Base-by-base conservation (phyloP, 1,140 invertebrate species). In the Drosophila teissieri region DNA sequence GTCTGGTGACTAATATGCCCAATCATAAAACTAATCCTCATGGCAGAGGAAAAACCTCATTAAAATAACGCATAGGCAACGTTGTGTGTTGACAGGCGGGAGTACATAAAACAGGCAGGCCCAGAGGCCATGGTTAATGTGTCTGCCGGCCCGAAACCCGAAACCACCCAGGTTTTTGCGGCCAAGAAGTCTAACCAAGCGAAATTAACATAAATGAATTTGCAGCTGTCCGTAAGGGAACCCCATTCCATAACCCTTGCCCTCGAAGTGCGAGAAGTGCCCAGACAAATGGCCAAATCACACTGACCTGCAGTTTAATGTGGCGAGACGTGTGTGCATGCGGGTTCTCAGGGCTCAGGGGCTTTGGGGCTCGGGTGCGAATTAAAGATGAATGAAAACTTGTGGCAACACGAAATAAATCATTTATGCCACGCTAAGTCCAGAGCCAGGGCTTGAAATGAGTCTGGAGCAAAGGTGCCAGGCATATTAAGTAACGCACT, bases 201-300 rank as follows among this genome's bases (percentile, higher is more conserved):
- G 61, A 88, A 88, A 88, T 89, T 88, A 88, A 88, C 84, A 88
- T 88, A 88, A 88, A 88, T 88, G 84, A 88, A 88, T 88, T 88
- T 89, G 84, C 84, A 89, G 84, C 80, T 83, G 84, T 89, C 84
- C 80, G 65, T 63, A 51, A 3, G 68, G 72, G 61, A 79, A 73
- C 63, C 45, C 45, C 60, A 14, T 24, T 17, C 39, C 39, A 14
- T n/a, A 75, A 65, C 55, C 63, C 76, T 45, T 42, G 27, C 14
- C 39, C 49, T 12, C 44, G 19, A 34, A 67, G 48, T 42, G 24
- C 40, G 27, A 55, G 31, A 17, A 45, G 19, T 42, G 40, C 52
- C 67, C 76, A 84, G 81, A 85, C 82, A 88, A 84, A 86, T 86
- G 74, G 68, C 78, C 80, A 89, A 82, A 86, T 88, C 83, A 78